phyloP scores from a whole-genome alignment of 2,797 vertebrate species.

The Parauchenoglanis punctatus region DNA sequence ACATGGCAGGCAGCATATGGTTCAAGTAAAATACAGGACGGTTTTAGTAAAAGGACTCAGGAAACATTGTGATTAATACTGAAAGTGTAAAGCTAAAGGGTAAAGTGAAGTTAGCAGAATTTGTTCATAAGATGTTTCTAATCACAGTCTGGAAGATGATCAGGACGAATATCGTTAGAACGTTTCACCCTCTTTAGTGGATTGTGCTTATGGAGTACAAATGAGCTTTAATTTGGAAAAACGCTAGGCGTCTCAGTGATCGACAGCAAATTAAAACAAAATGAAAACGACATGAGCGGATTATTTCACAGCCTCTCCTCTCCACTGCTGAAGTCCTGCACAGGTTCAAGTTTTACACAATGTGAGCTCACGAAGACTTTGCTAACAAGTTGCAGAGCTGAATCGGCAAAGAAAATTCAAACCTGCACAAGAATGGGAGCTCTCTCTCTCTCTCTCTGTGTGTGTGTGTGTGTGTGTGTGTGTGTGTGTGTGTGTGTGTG shows the following conservation, averaged over 20 bases:
- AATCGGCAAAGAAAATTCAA: not conserved
- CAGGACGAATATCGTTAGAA: conserved; percentile 6
- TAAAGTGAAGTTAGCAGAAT: not conserved
- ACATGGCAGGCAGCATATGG: conserved; percentile 31
- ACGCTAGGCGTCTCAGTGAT: not conserved
- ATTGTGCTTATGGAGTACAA: conserved; percentile 26
- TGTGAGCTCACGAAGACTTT: not conserved
- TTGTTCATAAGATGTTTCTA: conserved; percentile 18
- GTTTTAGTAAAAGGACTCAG: conserved; percentile 26
- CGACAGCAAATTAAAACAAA: not conserved
- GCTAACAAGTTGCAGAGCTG: not conserved
- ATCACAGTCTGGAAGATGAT: conserved; percentile 17
- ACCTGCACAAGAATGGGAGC: not conserved
- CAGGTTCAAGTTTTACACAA: conserved; percentile 18
- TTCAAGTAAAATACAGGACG: conserved; percentile 41
- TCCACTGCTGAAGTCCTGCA: not conserved
- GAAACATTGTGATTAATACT: conserved; percentile 26
- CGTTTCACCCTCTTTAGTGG: conserved; percentile 17
- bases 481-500: not conserved
- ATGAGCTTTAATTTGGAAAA: not conserved
- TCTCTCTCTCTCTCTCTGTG: too few species aligned
- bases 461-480: not conserved
- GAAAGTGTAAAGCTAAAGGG: not conserved
- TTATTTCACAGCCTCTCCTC: conserved; percentile 1
- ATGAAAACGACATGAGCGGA: not conserved